Conservation (phyloP, 2,113 vertebrate species). For the Rhinopomastus cyanomelas region DNA sequence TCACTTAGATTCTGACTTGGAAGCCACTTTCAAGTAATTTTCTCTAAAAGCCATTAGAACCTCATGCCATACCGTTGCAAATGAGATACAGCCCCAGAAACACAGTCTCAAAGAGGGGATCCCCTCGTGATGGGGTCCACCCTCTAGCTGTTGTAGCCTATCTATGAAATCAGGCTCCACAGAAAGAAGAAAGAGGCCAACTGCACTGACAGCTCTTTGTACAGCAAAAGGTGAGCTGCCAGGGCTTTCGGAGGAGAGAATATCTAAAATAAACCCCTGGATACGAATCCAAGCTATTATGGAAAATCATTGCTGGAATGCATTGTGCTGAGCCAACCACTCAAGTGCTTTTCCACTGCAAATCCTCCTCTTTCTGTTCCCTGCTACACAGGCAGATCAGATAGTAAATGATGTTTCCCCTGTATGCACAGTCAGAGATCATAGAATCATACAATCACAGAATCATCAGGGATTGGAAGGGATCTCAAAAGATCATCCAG, state of each 20-base stretch:
- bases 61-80: neutral
- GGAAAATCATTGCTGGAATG: neutral
- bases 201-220: neutral
- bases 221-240: neutral
- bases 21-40: neutral
- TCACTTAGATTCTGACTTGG: neutral
- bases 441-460: too few relatives aligned
- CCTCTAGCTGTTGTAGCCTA: neutral
- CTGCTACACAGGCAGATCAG: neutral
- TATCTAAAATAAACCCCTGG: neutral
- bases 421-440: too few relatives aligned
- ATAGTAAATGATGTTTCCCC: fast-evolving
- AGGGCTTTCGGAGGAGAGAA: neutral
- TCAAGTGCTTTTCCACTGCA: neutral
- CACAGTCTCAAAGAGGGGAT: neutral
- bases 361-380: neutral
- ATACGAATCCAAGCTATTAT: neutral
- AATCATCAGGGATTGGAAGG: too few relatives aligned
- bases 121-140: neutral
- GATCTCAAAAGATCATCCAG: too few relatives aligned
- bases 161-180: neutral
- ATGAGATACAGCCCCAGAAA: neutral
- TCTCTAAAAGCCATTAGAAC: neutral
- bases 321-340: neutral
- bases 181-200: neutral